Percentiles rank a stretch among this genome's conserved stretches.
These are phyloP conservation scores for Drymonia ruficornis DNA, from an alignment of 2,888 invertebrate genomes.

Conservation along the genomic window DNA sequence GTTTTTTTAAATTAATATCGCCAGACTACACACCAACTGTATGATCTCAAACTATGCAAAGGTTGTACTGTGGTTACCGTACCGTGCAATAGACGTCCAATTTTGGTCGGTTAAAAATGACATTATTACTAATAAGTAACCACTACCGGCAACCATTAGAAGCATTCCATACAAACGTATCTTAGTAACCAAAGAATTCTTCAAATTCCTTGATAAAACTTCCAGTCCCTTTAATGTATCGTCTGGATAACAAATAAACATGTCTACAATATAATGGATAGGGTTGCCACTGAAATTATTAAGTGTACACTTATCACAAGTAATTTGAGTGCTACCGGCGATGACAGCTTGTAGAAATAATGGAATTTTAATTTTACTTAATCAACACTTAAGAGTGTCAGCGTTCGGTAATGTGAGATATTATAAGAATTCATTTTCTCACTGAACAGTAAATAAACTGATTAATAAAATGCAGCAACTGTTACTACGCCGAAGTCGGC, in stretches of 20 bases:
- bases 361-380: slow-evolving; percentile 4
- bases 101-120: no score
- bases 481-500: no score
- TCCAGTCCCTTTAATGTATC: slow-evolving; percentile 35
- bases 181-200: slow-evolving; percentile 21
- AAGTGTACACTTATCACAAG: slow-evolving; percentile 26
- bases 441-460: no score
- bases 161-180: slow-evolving; percentile 39
- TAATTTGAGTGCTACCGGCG: not conserved
- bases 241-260: slow-evolving; percentile 33
- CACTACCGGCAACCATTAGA: not conserved
- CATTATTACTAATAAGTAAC: no score
- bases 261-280: slow-evolving; percentile 28
- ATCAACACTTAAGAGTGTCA: not conserved
- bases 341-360: not conserved
- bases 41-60: no score
- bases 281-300: slow-evolving; percentile 39
- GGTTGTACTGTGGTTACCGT: no score
- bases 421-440: not conserved
- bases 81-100: no score
- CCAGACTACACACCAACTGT: no score
- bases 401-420: not conserved
- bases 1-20: no score
- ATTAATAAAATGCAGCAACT: no score
- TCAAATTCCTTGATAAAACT: slow-evolving; percentile 39